Base-by-base conservation (phyloP, 2,888 invertebrate species). In the Epinotia brunnichana region DNA sequence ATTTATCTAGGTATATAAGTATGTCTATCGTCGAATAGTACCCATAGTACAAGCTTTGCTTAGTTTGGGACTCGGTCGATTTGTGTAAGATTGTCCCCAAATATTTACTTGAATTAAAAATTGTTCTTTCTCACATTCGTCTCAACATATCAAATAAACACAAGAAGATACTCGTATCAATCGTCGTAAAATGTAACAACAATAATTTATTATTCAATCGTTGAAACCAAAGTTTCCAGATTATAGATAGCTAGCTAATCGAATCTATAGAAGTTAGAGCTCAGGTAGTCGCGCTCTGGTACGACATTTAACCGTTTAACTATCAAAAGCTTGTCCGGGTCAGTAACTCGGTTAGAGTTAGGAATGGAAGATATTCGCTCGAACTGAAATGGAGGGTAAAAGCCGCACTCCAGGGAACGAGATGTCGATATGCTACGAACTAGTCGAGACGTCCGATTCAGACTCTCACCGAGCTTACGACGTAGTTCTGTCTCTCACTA, bases 261-360 rank as follows among this genome's bases (percentile, higher is more conserved):
- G 24, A 62, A 41, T 72, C 60, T 54, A 53, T 75, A 70, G 77
- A 74, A 57, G 69, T 75, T 70, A 71, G 61, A 76, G 68, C 77
- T 75, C 69, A 72, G 75, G 77, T 74, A 77, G 81, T 77, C 75
- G 75, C 78, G 70, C 73, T 63, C 67, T 72, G 60, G 78, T 79
- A 81, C 81, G 80, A 81, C 76, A 76, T 83, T 85, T 83, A 86
- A 85, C 85, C 83, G 84, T 78, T 83, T 81, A 85, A 85, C 86
- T 87, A 87, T 88, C 85, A 85, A 86, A 87, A 86, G 84, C 85
- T 85, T 82, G 85, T 83, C 76, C 86, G 86, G 86, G 85, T 87
- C 87, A 87, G 81, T 88, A 85, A 85, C 85, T 88, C 79, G 79
- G 79, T 82, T 82, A 81, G 79, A 83, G 78, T 81, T 79, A 75